These are phyloP conservation scores for Anseranas semipalmata DNA, from an alignment of 2,113 vertebrate genomes.

Conservation along the genomic window DNA sequence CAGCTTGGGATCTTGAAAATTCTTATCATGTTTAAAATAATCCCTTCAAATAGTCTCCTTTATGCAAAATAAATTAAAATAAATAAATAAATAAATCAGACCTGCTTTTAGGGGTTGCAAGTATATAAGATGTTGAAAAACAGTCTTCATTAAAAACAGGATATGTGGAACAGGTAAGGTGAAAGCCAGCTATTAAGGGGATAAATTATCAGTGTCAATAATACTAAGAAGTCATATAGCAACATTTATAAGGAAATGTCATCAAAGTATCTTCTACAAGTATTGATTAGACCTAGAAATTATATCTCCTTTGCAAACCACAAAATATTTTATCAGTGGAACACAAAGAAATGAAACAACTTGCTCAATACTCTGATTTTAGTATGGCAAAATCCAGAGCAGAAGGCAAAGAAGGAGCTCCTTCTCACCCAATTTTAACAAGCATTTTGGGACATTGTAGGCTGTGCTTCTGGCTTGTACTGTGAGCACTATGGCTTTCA, in stretches of 20 bases:
- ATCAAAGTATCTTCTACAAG: neutral
- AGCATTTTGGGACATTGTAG: neutral
- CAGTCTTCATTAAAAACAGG: neutral
- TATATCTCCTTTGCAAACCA: neutral
- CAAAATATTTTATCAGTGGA: neutral
- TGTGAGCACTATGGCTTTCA: neutral
- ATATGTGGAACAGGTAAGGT: neutral
- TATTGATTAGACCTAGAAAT: neutral
- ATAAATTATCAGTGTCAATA: neutral
- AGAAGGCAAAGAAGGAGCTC: neutral
- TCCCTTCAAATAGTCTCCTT: neutral
- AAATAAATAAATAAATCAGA: neutral
- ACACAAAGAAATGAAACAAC: neutral
- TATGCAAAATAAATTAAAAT: neutral
- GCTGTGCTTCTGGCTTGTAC: neutral
- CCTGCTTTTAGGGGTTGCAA: neutral
- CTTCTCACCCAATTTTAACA: neutral
- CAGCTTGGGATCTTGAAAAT: neutral
- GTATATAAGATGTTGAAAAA: neutral
- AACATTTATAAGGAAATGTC: neutral
- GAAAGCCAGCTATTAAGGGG: neutral
- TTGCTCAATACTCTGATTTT: neutral
- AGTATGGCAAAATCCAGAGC: neutral
- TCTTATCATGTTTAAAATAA: neutral
- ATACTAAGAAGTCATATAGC: neutral